These are phyloP conservation scores for Erpornis zantholeuca DNA, from an alignment of 2,113 vertebrate genomes.

Conservation along the genomic window DNA sequence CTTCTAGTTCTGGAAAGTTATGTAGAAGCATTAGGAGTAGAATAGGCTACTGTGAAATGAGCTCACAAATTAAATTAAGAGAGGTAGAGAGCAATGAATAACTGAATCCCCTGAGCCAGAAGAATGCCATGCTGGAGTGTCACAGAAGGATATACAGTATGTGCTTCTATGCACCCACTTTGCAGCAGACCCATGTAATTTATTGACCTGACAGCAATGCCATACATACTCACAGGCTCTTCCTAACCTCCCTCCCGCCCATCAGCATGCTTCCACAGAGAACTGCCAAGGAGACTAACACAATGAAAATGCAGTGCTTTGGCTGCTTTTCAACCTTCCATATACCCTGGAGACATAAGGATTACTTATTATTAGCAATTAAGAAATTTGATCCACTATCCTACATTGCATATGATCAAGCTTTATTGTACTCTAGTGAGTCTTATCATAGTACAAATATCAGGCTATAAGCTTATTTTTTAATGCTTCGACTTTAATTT, in stretches of 20 bases:
- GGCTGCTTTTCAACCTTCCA: conserved; percentile 35
- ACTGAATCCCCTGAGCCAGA: neutral
- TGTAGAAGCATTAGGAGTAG: neutral
- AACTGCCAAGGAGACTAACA: conserved; percentile 11
- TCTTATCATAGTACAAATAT: neutral
- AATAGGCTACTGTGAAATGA: conserved; percentile 11
- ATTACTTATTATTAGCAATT: conserved; percentile 60
- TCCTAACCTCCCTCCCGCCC: neutral
- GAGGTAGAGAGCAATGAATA: neutral
- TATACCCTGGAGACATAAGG: neutral
- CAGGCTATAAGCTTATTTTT: neutral
- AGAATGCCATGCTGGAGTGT: neutral
- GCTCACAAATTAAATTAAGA: conserved; percentile 12
- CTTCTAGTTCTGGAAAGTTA: neutral
- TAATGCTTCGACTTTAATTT: neutral
- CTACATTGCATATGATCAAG: conserved; percentile 15
- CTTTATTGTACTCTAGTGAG: conserved; percentile 14
- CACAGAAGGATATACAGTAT: neutral
- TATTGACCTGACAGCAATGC: conserved; percentile 17
- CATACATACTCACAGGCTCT: neutral
- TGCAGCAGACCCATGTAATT: neutral
- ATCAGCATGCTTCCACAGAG: neutral
- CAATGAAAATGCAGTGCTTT: conserved; percentile 23
- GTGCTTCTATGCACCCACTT: neutral
- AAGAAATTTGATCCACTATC: conserved; percentile 32